These are phyloP conservation scores for Pitta sordida DNA, from an alignment of 2,113 vertebrate species.

Conservation along the genomic window DNA sequence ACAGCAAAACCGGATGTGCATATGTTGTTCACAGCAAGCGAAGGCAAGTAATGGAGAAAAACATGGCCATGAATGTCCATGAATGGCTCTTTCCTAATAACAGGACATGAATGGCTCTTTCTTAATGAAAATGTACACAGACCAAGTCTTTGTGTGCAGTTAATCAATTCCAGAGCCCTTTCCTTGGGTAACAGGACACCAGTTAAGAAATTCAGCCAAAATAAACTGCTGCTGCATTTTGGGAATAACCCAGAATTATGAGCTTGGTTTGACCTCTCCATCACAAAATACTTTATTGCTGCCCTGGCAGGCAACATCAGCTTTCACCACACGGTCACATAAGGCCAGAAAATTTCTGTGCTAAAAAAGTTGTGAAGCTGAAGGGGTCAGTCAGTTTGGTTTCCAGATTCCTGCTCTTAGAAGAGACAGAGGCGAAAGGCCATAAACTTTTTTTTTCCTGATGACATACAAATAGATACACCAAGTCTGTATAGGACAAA, in stretches of 20 bases:
- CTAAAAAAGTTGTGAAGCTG: not conserved
- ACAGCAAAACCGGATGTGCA: not conserved
- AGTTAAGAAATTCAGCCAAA: conserved; percentile 22
- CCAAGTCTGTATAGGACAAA: not conserved
- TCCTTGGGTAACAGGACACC: conserved; percentile 2
- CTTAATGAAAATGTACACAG: not conserved
- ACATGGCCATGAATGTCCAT: no score
- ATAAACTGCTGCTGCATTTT: conserved; percentile 40
- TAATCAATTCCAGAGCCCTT: conserved; percentile 43
- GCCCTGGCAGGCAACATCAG: not conserved
- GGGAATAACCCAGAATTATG: not conserved
- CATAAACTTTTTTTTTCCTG: not conserved
- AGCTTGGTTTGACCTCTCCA: conserved; percentile 5
- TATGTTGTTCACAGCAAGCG: not conserved
- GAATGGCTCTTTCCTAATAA: not conserved
- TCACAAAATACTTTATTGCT: not conserved
- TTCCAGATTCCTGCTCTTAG: not conserved
- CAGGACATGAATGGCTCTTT: not conserved
- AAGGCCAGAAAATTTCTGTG: not conserved
- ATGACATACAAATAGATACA: not conserved
- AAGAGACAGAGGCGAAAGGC: not conserved
- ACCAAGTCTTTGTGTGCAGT: not conserved
- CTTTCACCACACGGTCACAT: not conserved
- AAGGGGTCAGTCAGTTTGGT: not conserved
- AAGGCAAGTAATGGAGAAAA: not conserved